Evolutionary conservation across 2,888 invertebrate genomes (phyloP), one percentile per base, ranked within the genome.

Genomic region (Venusia cambrica): DNA sequence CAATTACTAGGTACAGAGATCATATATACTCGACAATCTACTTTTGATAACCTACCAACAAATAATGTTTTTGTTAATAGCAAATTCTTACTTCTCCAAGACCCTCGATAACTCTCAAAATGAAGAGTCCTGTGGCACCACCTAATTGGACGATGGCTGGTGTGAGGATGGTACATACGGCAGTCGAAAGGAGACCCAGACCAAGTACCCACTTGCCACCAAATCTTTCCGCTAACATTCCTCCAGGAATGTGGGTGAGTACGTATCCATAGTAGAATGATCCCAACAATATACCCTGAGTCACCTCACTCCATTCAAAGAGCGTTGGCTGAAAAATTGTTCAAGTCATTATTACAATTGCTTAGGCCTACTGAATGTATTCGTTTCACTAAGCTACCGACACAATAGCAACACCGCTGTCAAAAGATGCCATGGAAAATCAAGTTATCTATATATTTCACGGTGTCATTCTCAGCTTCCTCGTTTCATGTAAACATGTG

Each of bases 241-340:
- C 96, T 11, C 95, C 96, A 0, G 96, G 96, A 5, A 96, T 72
- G 56, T 96, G 96, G 0, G 95, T 95, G 0, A 95, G 36, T 1
- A 95, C 90, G 67, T 96, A 96, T 0, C 96, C 95, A 81, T 94
- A 95, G 76, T 94, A 96, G 70, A 96, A 96, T 0, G 94, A 91
- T 6, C 94, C 92, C 1, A 96, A 80, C 5, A 95, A 90, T n/a
- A 93, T 60, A 0, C 95, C 95, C 78, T 94, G 93, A 1, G 91
- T 88, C 8, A 89, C 75, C 69, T 92, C 90, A 26, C 89, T 89
- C 94, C 94, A 94, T 25, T 91, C 89, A 54, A 91, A 92, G 5
- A 72, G 36, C 1, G 60, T 41, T 1, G 45, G 8, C 75, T 75
- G 62, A n/a, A n/a, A n/a, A n/a, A n/a, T n/a, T 9, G 31, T 43